Evolutionary conservation across 37 sponge, comb jelly and placozoan species (phyloP), one percentile per base, ranked within the genome.

Genomic region (Dysidea cf. avara): DNA sequence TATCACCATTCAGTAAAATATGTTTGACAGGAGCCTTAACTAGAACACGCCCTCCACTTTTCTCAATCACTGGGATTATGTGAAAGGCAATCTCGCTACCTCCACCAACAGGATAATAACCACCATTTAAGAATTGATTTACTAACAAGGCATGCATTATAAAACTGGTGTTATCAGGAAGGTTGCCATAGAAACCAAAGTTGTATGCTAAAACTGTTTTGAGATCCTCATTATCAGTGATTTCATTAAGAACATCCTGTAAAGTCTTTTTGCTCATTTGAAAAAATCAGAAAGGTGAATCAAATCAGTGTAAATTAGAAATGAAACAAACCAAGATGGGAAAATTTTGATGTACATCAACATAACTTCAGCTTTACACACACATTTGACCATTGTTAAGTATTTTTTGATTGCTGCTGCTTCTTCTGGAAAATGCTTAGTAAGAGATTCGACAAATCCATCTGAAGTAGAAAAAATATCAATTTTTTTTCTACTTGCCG

Each of bases 111-210:
- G 96, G 96, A 50, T 92, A 96, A 46, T 73, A 96, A 11, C 75
- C 87, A 2, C 96, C 93, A 7, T 76, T 30, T 7, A 56, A 53
- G 67, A 89, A 92, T 52, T 96, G 96, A 29, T 81, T 61, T 30
- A 75, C 54, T 38, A 96, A 74, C 4, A 75, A 5, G 46, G 80
- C 70, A 0, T 96, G 96, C 84, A 91, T 88, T 39, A 30, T 61
- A 57, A 88, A 85, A 7, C 90, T 64, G 0, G 96, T 88, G 4
- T 87, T 67, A 26, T 72, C 71, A 13, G 96, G 96, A 18, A 63
- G n/a, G n/a, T 80, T 46, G 84, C 92, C 96, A 79, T 92, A 96
- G 66, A 92, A 86, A 20, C 89, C 89, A 74, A 75, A 96, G 53
- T 59, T 46, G 68, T 96, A 96, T 7, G 86, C 64, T 7, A 96